Base-by-base conservation (phyloP, 2,113 vertebrate genomes). In the Chiloscyllium plagiosum region DNA sequence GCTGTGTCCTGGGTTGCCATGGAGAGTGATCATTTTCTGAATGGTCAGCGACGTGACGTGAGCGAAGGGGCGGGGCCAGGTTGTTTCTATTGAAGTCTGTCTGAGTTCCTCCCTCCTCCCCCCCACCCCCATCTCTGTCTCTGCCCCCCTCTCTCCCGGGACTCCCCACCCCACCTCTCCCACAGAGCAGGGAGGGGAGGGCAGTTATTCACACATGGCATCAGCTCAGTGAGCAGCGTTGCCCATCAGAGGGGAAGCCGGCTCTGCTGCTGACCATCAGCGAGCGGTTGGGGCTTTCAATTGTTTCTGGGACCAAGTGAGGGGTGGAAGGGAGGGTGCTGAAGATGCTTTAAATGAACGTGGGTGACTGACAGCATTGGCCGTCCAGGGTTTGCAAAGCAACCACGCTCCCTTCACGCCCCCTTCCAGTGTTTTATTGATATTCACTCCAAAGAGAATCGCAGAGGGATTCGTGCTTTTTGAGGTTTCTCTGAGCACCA, bases 21-120 rank as follows among this genome's bases (percentile, higher is more conserved):
- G 89, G 89, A 93, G n/a, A 93, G 61, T 33, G 89, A 37, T 68
- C 89, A 93, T 33, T 93, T 93, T 93, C 6, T 19, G 19, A 66
- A 93, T 19, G 89, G n/a, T 66, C 33, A 20, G 87, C 52, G 26
- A 96, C 95, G 83, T 4, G 96, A 29, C 96, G 47, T 83, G 66
- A 29, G 70, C n/a, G n/a, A 20, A 26, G 24, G 96, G 65, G 65
- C 72, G 0, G 61, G 0, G 37, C 20, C 52, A 33, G 0, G 0
- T 95, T 70, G n/a, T 7, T 33, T 69, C 0, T 8, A 94, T 96
- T 96, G 33, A 61, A n/a, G n/a, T 66, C 61, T 33, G 89, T 50
- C 47, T 87, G 42, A 47, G 42, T 47, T 47, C 42, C 22, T 8
- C n/a, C 56, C 56, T n/a, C 89, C 86, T 10, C 86, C 76, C 33